Conservation (phyloP, 2,888 invertebrate genomes). For the Scaptomyza polygonia region DNA sequence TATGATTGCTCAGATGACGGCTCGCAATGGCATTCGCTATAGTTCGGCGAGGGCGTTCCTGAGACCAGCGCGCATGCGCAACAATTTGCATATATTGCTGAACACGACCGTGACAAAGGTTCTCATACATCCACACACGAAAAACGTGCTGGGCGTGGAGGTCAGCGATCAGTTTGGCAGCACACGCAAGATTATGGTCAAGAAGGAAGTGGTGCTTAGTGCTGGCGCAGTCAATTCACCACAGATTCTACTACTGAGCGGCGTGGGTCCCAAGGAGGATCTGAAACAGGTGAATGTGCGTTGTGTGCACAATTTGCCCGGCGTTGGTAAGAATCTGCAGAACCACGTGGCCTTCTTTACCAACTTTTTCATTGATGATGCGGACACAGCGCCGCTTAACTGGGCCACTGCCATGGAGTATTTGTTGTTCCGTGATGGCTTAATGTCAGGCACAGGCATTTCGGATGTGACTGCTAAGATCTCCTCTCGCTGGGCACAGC, state of each 20-base stretch:
- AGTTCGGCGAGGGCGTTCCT: slow-evolving; percentile 93
- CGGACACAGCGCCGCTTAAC: slow-evolving; percentile 93
- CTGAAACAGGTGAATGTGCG: slow-evolving; percentile 88
- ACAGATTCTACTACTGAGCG: slow-evolving; percentile 95
- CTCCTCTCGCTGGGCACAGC: slow-evolving; percentile 91
- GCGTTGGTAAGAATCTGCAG: slow-evolving; percentile 93
- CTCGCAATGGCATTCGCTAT: slow-evolving; percentile 92
- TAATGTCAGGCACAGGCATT: slow-evolving; percentile 95
- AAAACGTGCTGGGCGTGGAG: slow-evolving; percentile 92
- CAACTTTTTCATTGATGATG: slow-evolving; percentile 92
- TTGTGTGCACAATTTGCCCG: slow-evolving; percentile 89
- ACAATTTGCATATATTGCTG: slow-evolving; percentile 92
- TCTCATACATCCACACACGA: slow-evolving; percentile 89
- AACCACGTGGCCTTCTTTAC: slow-evolving; percentile 93
- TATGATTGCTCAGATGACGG: slow-evolving; percentile 94
- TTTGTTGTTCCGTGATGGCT: slow-evolving; percentile 92
- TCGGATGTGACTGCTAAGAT: slow-evolving; percentile 94
- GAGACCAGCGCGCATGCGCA: slow-evolving; percentile 90
- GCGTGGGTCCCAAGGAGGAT: slow-evolving; percentile 92
- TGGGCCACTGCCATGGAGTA: slow-evolving; percentile 97
- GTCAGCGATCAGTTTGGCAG: slow-evolving; percentile 84
- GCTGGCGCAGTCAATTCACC: slow-evolving; percentile 97
- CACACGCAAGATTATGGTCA: slow-evolving; percentile 88
- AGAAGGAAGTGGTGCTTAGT: slow-evolving; percentile 91
- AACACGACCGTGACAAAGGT: slow-evolving; percentile 92